These are phyloP conservation scores for Argyrosomus japonicus DNA, from an alignment of 2,113 vertebrate genomes.

Conservation along the genomic window DNA sequence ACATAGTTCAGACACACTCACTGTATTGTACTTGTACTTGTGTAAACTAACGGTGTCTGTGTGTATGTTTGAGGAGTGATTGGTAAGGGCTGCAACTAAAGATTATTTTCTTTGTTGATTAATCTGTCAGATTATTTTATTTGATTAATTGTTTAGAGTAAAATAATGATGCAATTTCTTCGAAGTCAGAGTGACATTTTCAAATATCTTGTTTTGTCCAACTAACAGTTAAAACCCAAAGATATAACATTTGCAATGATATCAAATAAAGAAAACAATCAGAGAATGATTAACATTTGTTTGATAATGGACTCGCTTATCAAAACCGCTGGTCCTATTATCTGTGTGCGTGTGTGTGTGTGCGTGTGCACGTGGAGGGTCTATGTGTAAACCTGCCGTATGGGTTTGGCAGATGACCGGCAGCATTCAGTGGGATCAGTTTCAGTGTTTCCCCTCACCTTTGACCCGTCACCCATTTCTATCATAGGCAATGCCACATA, in stretches of 20 bases:
- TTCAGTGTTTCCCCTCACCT: constrained; percentile 69
- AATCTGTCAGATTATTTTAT: background rate
- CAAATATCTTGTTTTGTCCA: background rate
- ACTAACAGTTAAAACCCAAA: background rate
- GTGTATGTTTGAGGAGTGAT: background rate
- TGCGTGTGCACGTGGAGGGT: background rate
- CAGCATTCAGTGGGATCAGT: constrained; percentile 38
- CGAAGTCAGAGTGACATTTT: background rate
- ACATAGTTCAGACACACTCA: background rate
- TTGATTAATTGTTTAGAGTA: background rate
- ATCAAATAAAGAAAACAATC: background rate
- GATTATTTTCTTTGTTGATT: background rate
- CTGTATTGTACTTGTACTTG: background rate
- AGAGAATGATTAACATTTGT: background rate
- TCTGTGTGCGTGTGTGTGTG: background rate
- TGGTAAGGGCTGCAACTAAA: background rate
- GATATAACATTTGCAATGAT: background rate
- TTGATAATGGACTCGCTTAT: background rate
- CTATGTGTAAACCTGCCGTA: background rate
- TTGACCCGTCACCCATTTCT: constrained; percentile 57
- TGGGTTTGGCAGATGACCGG: constrained; percentile 31
- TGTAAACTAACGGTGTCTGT: background rate
- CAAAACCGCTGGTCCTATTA: background rate
- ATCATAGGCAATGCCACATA: constrained; percentile 48
- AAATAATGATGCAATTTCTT: background rate